These are phyloP conservation scores for Australoheros facetus DNA, from an alignment of 2,797 vertebrate species.

Conservation along the genomic window DNA sequence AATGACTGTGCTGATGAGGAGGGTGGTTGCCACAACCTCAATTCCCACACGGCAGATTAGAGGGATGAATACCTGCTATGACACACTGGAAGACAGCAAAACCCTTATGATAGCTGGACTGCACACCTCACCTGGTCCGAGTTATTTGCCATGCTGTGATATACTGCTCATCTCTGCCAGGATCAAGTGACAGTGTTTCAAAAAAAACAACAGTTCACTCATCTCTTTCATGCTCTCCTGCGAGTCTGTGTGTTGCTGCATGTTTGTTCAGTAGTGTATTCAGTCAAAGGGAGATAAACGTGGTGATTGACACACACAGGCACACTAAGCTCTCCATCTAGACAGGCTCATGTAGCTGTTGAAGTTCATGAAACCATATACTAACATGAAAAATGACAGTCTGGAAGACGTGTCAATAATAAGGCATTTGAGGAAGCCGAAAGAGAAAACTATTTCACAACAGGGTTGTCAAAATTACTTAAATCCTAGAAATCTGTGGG, in stretches of 20 bases:
- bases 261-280: neutral
- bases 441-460: slow-evolving; percentile 16
- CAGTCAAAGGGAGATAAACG: neutral
- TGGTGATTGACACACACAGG: neutral
- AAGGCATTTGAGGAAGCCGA: neutral
- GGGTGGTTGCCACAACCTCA: slow-evolving; percentile 58
- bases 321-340: neutral
- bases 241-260: neutral
- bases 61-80: slow-evolving; percentile 70
- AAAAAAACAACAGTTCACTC: slow-evolving; percentile 6
- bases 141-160: slow-evolving; percentile 15
- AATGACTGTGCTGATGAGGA: slow-evolving; percentile 76
- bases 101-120: slow-evolving; percentile 43
- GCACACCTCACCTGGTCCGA: slow-evolving; percentile 29
- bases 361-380: neutral
- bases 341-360: neutral
- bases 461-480: slow-evolving; percentile 13
- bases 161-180: slow-evolving; percentile 10
- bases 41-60: slow-evolving; percentile 70
- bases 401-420: slow-evolving; percentile 5
- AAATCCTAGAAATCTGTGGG: slow-evolving; percentile 16
- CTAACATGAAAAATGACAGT: neutral
- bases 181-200: slow-evolving; percentile 16
- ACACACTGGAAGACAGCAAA: slow-evolving; percentile 48
- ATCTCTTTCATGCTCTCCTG: slow-evolving; percentile 12